A percentile compares a stretch with the other conserved stretches of the same genome.
These are phyloP conservation scores for Pitta sordida DNA, from an alignment of 2,113 vertebrate genomes.

Conservation along the genomic window DNA sequence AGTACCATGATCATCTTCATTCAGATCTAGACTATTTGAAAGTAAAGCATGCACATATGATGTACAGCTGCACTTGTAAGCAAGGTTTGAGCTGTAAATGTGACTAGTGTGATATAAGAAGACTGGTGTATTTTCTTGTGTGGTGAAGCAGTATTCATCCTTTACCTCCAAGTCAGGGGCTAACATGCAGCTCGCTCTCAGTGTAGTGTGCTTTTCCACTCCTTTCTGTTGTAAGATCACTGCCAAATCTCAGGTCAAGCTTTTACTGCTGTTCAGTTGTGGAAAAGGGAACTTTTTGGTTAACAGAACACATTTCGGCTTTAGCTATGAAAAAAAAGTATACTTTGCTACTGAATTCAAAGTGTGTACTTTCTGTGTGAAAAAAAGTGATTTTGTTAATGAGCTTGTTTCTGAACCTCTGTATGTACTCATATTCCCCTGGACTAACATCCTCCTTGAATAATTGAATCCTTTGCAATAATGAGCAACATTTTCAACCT, in stretches of 20 bases:
- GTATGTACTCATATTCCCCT: rapidly evolving
- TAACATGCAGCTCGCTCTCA: not conserved
- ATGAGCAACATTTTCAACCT: not conserved
- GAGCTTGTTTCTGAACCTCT: not conserved
- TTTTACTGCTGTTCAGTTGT: not conserved
- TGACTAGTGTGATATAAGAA: not conserved
- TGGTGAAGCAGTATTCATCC: not conserved
- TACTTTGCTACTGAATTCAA: not conserved
- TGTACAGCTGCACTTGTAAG: not conserved
- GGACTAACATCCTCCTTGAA: not conserved
- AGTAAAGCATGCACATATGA: not conserved
- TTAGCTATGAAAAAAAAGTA: not conserved
- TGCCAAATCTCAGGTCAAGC: not conserved
- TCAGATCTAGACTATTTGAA: not conserved
- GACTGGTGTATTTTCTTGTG: not conserved
- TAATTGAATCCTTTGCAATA: not conserved
- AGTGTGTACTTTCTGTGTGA: rapidly evolving
- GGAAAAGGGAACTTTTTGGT: not conserved
- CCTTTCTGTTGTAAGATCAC: not conserved
- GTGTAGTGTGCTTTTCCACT: not conserved
- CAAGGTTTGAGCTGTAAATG: not conserved
- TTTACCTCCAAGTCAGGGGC: not conserved
- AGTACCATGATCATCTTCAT: not conserved
- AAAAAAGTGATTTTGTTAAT: not conserved
- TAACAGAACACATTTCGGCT: not conserved